These are phyloP conservation scores for Apodemia duryi DNA, from an alignment of 2,888 invertebrate genomes.

Conservation along the genomic window DNA sequence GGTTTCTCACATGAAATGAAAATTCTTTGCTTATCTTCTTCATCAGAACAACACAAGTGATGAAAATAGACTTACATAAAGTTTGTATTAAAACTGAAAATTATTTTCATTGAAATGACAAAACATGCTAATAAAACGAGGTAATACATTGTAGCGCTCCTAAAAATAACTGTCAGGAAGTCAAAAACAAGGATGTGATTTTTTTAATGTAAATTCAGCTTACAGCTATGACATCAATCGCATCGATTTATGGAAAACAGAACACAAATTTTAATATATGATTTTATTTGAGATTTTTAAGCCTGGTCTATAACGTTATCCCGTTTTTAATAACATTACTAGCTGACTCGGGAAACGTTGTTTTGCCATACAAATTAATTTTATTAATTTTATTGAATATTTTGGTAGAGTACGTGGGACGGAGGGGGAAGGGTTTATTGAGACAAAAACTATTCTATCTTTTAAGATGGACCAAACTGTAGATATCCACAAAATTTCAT, in stretches of 20 bases:
- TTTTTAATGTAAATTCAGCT: constrained; percentile 25
- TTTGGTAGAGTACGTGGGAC: too few species aligned
- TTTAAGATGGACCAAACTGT: too few species aligned
- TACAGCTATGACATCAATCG: constrained; percentile 53
- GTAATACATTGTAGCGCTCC: not conserved
- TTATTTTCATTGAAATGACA: not conserved
- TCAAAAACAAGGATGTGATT: constrained; percentile 20
- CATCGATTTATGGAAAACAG: constrained; percentile 42
- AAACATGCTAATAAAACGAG: not conserved
- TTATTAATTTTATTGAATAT: too few species aligned
- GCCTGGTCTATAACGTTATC: constrained; percentile 18
- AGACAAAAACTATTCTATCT: too few species aligned
- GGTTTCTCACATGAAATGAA: too few species aligned
- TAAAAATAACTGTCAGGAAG: constrained; percentile 24
- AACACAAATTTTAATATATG: constrained; percentile 34
- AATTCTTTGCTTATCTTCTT: not conserved
- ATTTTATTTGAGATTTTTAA: constrained; percentile 28
- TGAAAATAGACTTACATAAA: not conserved
- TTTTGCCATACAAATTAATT: too few species aligned
- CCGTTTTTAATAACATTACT: not conserved
- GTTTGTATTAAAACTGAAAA: not conserved
- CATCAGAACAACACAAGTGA: not conserved
- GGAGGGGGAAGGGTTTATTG: too few species aligned
- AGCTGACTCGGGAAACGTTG: too few species aligned
- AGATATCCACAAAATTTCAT: too few species aligned